Evolutionary conservation across 1,140 invertebrate genomes (phyloP), one percentile per base, ranked within the genome.

Genomic region (Temnothorax longispinosus): DNA sequence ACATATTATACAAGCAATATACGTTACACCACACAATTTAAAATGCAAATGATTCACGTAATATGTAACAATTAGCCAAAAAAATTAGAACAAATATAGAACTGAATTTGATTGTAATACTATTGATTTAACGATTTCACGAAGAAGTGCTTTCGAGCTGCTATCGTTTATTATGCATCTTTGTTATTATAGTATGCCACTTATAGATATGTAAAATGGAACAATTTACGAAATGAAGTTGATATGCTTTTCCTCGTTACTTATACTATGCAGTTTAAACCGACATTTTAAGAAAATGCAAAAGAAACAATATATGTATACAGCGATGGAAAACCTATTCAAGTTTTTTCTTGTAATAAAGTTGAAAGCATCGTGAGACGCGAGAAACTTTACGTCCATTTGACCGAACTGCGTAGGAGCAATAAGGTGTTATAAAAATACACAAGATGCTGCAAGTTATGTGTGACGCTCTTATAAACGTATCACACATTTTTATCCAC

Each of bases 291-390:
- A 80, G 85, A 78, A 88, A 90, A 88, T 86, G 81, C 62, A 78
- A 78, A 80, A 62, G 35, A 1, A 86, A 80, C 54, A 62, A 32
- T 2, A 27, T 27, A 27, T 27, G 27, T 1, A 50, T 50, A 69
- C 21, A 38, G 54, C 76, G 81, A 75, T 80, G 86, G 85, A 75
- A 91, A 91, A 89, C 76, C 62, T 67, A 89, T 90, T 90, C 81
- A 87, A 90, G 58, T 77, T 84, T 88, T 50, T 72, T 84, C 47
- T 77, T 81, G 77, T 86, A 90, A 89, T 91, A 90, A 92, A 87
- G 85, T 85, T 90, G 85, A 91, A 89, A 92, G 87, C 85, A 82
- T 76, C 88, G 84, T 69, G 89, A 87, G 65, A 71, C 56, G 44
- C 11, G 35, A 67, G 81, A 69, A 87, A 87, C 78, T 89, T 89